Evolutionary conservation across 2,113 vertebrate genomes (phyloP).

Genomic region (Xenopus borealis): DNA sequence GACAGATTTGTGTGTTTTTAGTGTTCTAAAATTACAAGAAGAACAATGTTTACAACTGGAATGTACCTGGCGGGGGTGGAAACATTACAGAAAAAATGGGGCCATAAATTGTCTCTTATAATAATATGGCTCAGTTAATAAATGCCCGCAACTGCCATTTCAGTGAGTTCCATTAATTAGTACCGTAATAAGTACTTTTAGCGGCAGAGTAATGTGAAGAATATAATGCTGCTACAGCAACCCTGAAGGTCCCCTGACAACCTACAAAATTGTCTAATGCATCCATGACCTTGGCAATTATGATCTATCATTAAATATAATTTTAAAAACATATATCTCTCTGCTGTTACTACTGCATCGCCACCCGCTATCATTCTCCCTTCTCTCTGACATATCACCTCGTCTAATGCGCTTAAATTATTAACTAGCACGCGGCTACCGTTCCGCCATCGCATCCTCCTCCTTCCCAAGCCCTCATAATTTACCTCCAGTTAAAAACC

Average conservation of each 20-base stretch:
- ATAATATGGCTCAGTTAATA: background rate
- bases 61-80: no score
- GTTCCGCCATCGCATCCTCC: no score
- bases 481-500: constrained; percentile 12
- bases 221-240: background rate
- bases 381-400: constrained; percentile 30
- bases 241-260: background rate
- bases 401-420: constrained; percentile 32
- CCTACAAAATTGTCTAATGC: constrained; percentile 4
- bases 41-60: no score
- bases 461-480: background rate
- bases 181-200: background rate
- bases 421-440: constrained; percentile 9
- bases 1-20: no score
- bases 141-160: background rate
- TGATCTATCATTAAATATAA: constrained; percentile 20
- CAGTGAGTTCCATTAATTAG: background rate
- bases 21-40: no score
- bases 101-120: background rate
- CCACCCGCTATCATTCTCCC: constrained; percentile 1
- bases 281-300: constrained; percentile 24
- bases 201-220: background rate
- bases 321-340: constrained; percentile 22
- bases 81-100: no score
- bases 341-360: constrained; percentile 20